Evolutionary conservation across 2,888 invertebrate species (phyloP), one percentile per base, ranked within the genome.

Genomic region (Panopea generosa): DNA sequence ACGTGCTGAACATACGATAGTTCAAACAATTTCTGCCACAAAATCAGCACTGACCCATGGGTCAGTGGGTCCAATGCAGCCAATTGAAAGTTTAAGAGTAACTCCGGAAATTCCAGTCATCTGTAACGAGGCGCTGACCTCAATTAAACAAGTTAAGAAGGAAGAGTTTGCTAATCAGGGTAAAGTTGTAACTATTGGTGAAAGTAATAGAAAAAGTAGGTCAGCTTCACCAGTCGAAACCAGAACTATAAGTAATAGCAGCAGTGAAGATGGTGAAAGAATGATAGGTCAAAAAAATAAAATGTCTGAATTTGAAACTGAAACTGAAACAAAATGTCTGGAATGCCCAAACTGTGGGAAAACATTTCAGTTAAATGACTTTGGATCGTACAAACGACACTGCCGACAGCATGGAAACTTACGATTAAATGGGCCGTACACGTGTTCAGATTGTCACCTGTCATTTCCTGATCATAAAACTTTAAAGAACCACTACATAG

Each of bases 1-100:
- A 0, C 87, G 87, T 16, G 85, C 89, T 1, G 90, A 91, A 38
- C 89, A 91, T 57, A 90, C 90, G 4, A 85, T 87, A 27, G 88
- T 91, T n/a, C 90, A 90, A 57, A 90, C 90, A 16, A 91, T 91
- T 49, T 90, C 90, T n/a, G 91, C 89, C 11, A 90, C 90, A 0
- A 89, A 89, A 62, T 83, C 85, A 38, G 87, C 87, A 4, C 60
- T 86, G 61, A n/a, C n/a, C n/a, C 80, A 82, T 70, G 33, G 47
- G 18, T 56, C 67, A 18, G 22, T 43, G 6, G 33, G 40, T 2
- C 16, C 20, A 18, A 20, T 20, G n/a, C 45, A 45, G 16, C 16
- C 45, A 9, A 4, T n/a, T 18, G 45, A 9, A 3, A 33, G 33
- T 33, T 33, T 33, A 33, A 4, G 11, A 11, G 11, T 4, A 7